These are phyloP conservation scores for Apogon hyalosoma DNA, from an alignment of 2,797 vertebrate genomes.

Conservation along the genomic window DNA sequence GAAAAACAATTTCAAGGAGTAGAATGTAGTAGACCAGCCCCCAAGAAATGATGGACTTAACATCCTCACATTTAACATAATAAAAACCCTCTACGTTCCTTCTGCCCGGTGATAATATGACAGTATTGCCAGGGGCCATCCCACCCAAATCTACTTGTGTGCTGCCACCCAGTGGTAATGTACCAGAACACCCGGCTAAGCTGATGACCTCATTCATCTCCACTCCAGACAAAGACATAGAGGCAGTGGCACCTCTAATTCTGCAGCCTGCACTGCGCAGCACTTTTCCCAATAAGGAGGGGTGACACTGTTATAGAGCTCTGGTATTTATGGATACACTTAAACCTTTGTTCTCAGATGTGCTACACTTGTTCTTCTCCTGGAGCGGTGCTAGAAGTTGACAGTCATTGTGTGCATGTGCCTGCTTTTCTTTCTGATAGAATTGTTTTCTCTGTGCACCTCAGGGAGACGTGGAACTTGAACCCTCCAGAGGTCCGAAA, in stretches of 20 bases:
- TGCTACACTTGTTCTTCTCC: constrained; percentile 36
- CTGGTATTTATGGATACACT: constrained; percentile 64
- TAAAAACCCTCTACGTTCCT: no score
- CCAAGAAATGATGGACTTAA: no score
- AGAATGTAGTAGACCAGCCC: no score
- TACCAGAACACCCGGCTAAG: neutral
- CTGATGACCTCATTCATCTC: constrained; percentile 70
- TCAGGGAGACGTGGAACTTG: constrained; percentile 92
- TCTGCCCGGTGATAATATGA: no score
- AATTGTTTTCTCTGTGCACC: constrained; percentile 20
- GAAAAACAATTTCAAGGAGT: no score
- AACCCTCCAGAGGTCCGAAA: constrained; percentile 96
- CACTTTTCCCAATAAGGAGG: constrained; percentile 55
- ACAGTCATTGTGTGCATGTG: constrained; percentile 29
- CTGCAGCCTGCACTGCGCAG: constrained; percentile 57
- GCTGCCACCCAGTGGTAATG: constrained; percentile 73
- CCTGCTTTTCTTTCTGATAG: constrained; percentile 21
- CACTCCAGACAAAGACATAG: constrained; percentile 64
- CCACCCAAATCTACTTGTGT: constrained; percentile 41
- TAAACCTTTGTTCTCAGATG: constrained; percentile 45
- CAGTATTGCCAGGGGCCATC: constrained; percentile 1
- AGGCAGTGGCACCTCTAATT: constrained; percentile 63
- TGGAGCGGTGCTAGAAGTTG: neutral
- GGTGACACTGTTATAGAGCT: constrained; percentile 51
- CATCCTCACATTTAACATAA: no score